Base-by-base conservation (phyloP, 1,140 invertebrate species). In the Penaeus japonicus region DNA sequence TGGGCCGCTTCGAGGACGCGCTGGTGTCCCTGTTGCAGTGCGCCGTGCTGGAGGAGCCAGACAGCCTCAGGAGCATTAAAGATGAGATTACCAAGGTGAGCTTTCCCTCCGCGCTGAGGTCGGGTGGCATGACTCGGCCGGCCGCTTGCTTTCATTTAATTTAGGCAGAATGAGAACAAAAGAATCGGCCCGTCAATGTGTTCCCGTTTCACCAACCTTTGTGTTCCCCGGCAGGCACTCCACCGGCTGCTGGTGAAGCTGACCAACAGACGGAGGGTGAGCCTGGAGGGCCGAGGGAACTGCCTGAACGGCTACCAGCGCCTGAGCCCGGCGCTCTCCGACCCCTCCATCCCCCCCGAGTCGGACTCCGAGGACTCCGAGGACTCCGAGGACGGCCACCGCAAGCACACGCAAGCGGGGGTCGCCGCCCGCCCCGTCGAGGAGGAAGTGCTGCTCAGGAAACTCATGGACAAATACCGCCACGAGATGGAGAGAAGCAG, bases 1-100 rank as follows among this genome's bases (percentile, higher is more conserved):
- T 96, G 27, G 94, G 94, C 3, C 93, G 94, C 32, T 93, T 94
- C 92, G 95, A 96, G 91, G 96, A 96, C 90, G 95, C 95, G 22
- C 93, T 96, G 73, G 92, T 95, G 53, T 94, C 94, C 15, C 94
- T 95, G 84, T 94, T 95, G 84, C 93, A 95, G 54, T 95, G 94
- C 90, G 93, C 94, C 22, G 94, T 94, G 5, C 93, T 96, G 47
- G 92, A 93, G 57, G 91, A 91, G 73, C 24, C 73, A 4, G 81
- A 65, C 55, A 90, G 80, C 59, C n/a, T 88, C 27, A 47, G 54
- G 27, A 88, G 81, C 53, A 83, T 88, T 32, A 83, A 88, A 27
- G 86, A 88, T 35, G 86, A 88, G 47, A 83, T 88, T 17, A 39
- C 86, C 4, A 88, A 88, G 86, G 86, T 88, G 22, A 15, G 55